Conservation (phyloP, 2,113 vertebrate genomes). For the Eretmochelys imbricata region DNA sequence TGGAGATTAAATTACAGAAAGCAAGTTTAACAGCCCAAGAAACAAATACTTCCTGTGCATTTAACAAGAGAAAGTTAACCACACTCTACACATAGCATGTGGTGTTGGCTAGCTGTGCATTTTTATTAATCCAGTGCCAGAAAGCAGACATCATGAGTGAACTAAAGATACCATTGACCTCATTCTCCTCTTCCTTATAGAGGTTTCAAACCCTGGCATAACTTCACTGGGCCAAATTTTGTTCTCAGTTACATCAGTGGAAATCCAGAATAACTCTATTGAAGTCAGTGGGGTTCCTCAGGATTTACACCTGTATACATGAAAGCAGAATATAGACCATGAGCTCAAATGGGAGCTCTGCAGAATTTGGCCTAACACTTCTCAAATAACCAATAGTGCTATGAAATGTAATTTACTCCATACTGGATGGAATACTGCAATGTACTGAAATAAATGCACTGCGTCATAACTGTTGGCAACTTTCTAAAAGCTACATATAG, state of each 20-base stretch:
- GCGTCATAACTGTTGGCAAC: slow-evolving; percentile 37
- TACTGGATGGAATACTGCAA: not conserved
- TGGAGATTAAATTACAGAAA: not conserved
- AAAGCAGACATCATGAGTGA: not conserved
- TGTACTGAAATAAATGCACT: slow-evolving; percentile 41
- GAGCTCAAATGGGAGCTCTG: not conserved
- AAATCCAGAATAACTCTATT: not conserved
- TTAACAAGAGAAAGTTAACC: not conserved
- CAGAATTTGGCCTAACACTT: not conserved
- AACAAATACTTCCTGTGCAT: not conserved
- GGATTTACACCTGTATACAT: not conserved
- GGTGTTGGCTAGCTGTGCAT: not conserved
- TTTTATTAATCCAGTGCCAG: not conserved
- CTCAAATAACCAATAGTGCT: not conserved
- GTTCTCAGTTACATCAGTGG: not conserved
- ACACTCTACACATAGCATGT: not conserved
- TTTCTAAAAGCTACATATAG: not conserved
- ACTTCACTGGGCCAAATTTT: not conserved
- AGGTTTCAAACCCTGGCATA: not conserved
- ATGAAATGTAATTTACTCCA: slow-evolving; percentile 3
- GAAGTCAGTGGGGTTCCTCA: not conserved
- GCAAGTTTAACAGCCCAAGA: not conserved
- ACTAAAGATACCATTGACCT: not conserved
- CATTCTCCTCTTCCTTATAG: not conserved
- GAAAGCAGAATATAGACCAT: not conserved